Percentiles rank a stretch among this genome's conserved stretches.
These are phyloP conservation scores for Melanotaenia parkinsoni DNA, from an alignment of 2,797 vertebrate genomes.

Conservation along the genomic window DNA sequence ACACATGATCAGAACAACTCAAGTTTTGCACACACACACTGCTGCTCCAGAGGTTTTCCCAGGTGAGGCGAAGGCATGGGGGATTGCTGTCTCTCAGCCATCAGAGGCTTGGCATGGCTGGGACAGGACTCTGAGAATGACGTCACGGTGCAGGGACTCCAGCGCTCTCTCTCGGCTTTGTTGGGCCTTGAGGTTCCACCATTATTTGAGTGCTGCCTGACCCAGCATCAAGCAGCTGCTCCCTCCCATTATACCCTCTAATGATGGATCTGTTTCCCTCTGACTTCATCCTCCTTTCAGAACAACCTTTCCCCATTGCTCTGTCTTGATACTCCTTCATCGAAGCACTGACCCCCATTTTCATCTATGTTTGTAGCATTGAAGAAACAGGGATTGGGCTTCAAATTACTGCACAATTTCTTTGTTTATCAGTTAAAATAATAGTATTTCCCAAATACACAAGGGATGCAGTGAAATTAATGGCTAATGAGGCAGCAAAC, in stretches of 20 bases:
- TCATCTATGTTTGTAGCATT: constrained; percentile 17
- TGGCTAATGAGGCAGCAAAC: neutral
- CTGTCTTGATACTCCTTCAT: constrained; percentile 38
- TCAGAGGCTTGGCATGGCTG: constrained; percentile 9
- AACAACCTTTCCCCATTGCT: constrained; percentile 66
- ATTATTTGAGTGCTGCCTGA: constrained; percentile 78
- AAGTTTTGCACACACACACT: constrained; percentile 4
- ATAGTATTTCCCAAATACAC: neutral
- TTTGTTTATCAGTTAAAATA: neutral
- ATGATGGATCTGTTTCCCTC: constrained; percentile 82
- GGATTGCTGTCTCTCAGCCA: constrained; percentile 31
- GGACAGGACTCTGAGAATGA: constrained; percentile 57
- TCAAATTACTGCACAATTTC: neutral
- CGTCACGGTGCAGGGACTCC: constrained; percentile 57
- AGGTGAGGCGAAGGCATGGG: constrained; percentile 45
- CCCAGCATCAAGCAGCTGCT: constrained; percentile 81
- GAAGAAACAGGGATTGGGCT: neutral
- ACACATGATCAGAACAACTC: constrained; percentile 2
- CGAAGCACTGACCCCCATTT: constrained; percentile 23
- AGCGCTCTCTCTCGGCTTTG: constrained; percentile 26
- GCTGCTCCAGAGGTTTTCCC: constrained; percentile 23
- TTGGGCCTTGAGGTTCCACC: constrained; percentile 55
- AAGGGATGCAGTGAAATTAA: neutral
- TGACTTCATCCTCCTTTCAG: constrained; percentile 81
- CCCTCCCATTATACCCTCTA: constrained; percentile 79